Evolutionary conservation across 2,888 invertebrate species (phyloP), one percentile per base, ranked within the genome.

Genomic region (Anarsia innoxiella): DNA sequence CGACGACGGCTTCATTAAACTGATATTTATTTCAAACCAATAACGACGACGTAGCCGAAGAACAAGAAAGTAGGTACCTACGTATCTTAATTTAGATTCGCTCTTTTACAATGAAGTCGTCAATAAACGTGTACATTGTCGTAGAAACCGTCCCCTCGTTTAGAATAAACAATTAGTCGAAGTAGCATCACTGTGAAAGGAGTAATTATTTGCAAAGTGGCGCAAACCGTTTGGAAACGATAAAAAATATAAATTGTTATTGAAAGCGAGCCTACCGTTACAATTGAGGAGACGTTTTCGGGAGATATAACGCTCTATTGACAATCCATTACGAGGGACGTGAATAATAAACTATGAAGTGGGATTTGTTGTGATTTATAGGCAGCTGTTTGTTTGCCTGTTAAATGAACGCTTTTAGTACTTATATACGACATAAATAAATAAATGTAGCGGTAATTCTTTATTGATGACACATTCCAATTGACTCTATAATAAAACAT

Each of bases 21-120:
- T 13, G 30, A 14, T 30, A 30, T 30, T 30, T 30, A 30, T 30
- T 30, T 9, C 30, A 14, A 6, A 5, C 13, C 13, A n/a, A 25
- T 9, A 25, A n/a, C 8, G n/a, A 25, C 2, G n/a, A 25, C 25
- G 25, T 9, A 9, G 25, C 25, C 8, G 5, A 25, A n/a, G 25
- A n/a, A 25, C 8, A 25, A 25, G n/a, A 25, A 25, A 9, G n/a
- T 25, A 25, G n/a, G n/a, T 25, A n/a, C n/a, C n/a, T n/a, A n/a
- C n/a, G n/a, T n/a, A n/a, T n/a, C 25, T n/a, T 4, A 19, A 25
- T 25, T 25, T 3, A 25, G n/a, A 25, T 4, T 25, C 25, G 25
- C n/a, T 25, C 25, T 3, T 9, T 25, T 25, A 9, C 5, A 9
- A 9, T 25, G 8, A 25, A 25, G 4, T 25, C n/a, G 25, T n/a